Evolutionary conservation across 2,888 invertebrate species (phyloP), one percentile per base, ranked within the genome.

Genomic region (Tipula helvola): DNA sequence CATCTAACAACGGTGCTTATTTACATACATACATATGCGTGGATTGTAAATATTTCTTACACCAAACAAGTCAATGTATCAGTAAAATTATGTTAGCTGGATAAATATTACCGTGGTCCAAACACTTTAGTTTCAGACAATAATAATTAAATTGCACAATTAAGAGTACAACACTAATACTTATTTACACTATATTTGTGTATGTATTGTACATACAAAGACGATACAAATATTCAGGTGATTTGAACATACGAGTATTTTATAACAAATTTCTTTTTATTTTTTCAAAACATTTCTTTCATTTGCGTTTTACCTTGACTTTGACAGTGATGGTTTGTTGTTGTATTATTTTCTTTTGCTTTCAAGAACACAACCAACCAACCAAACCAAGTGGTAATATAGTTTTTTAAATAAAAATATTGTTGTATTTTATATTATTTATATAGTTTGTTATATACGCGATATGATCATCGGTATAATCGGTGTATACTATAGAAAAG

Each of bases 271-370:
- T 84, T 84, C 84, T 84, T 84, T 83, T 83, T 83, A 13, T 71
- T 5, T 83, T 36, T 5, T 83, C 5, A 10, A 52, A 52, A 13
- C 36, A 83, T 83, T 84, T 84, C 84, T 84, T 39, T 84, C 41
- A 7, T 84, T 84, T 84, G n/a, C 16, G 39, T 84, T 84, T 84
- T 84, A 84, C 84, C 84, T 84, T 84, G 84, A 84, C 84, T 84
- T 84, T 84, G 84, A 84, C 84, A 41, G 84, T 41, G 84, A 84
- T 84, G 36, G 3, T 83, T 36, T 36, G 13, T 39, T 39, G n/a
- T 84, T 84, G 36, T 84, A 10, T 71, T 71, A 71, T 28, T 71
- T 71, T 71, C 71, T 10, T 71, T 57, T 71, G 18, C 71, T 71
- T 71, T 71, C 71, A 71, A 71, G 12, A 18, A 10, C 18, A 28